Evolutionary conservation across 1,140 invertebrate species (phyloP), one percentile per base, ranked within the genome.

Genomic region (Sminthurides bifidus): DNA sequence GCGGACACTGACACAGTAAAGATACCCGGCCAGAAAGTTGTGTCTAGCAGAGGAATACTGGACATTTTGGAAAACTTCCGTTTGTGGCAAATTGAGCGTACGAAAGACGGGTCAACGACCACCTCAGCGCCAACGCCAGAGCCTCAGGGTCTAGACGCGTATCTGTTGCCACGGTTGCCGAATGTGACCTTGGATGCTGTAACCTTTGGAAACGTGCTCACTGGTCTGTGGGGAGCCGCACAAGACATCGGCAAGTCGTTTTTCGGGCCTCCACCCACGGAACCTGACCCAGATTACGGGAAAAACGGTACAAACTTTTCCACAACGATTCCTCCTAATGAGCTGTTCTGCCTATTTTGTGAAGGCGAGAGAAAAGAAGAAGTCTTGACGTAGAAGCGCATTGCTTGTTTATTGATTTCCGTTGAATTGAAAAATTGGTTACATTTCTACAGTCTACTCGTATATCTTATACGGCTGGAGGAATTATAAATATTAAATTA

Each of bases 61-160:
- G 44, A 48, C 19, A 48, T 48, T 48, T 19, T 48, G 17, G 44
- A 48, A 48, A 48, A 48, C 30, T 48, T 48, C 27, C 44, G 44
- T 14, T 27, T 48, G 44, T 48, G 44, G 44, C 24, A 10, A 27
- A 24, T 48, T 4, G 44, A 48, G 17, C 26, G 44, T 15, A 24
- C 12, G 24, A 48, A 48, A 21, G 44, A 24, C 5, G 17, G 30
- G 5, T 6, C 44, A 27, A 30, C 21, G 6, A 26, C 44, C 30
- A 6, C 44, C 6, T 10, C 6, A 10, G 24, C 19, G 15, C 44
- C 44, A 27, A 48, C 44, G 8, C 3, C 19, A 21, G 44, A 26
- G 21, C 44, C 44, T 6, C 12, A 5, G 27, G 29, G 33, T 12
- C 14, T 51, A 14, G 8, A 35, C 5, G 12, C 19, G 12, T 30